A percentile compares a stretch with the other conserved stretches of the same genome.
Conservation (phyloP, 2,113 vertebrate species). For the Erpornis zantholeuca region DNA sequence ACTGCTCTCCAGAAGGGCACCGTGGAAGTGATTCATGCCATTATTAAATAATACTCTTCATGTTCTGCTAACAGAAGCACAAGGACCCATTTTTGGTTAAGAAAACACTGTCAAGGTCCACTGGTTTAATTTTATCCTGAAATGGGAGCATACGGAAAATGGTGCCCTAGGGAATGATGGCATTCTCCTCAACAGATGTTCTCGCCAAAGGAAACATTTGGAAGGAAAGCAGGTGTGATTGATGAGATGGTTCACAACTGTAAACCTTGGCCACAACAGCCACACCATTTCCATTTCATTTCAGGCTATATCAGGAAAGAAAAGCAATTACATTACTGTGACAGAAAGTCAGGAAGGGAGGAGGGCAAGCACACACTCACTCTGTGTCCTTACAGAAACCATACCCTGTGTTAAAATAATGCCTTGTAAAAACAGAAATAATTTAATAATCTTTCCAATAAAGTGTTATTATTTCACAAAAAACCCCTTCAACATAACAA, state of each 20-base stretch:
- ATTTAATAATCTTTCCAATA: background rate
- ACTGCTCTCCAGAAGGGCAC: background rate
- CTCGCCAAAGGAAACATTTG: background rate
- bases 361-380: background rate
- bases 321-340: background rate
- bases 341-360: background rate
- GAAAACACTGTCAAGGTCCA: slow-evolving; percentile 12
- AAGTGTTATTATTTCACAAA: background rate
- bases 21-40: background rate
- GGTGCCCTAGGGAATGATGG: background rate
- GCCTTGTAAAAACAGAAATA: background rate
- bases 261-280: background rate
- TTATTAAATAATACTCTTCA: background rate
- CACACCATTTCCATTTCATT: background rate
- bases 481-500: background rate
- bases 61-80: background rate
- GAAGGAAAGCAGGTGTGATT: slow-evolving; percentile 25
- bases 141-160: background rate
- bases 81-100: background rate
- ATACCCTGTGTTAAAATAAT: background rate
- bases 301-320: background rate
- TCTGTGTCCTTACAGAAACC: background rate
- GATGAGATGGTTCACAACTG: background rate
- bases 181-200: slow-evolving; percentile 30
- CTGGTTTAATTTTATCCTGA: slow-evolving; percentile 15